Base-by-base conservation (phyloP, 2,797 vertebrate genomes). In the Chelmon rostratus region DNA sequence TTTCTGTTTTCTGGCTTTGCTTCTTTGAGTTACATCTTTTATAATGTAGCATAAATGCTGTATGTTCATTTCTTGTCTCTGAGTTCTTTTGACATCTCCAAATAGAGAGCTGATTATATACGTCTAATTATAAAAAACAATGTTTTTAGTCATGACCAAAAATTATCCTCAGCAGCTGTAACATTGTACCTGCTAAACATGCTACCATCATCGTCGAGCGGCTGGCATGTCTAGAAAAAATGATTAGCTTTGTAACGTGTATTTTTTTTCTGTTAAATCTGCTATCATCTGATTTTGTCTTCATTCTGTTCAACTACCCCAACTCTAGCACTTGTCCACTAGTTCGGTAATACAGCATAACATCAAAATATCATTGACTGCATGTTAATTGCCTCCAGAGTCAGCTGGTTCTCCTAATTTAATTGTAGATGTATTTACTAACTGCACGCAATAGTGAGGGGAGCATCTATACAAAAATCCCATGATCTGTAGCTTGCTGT, bases 401-500 rank as follows among this genome's bases (percentile, higher is more conserved):
- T 28, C 28, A 28, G 28, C 28, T n/a, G n/a, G n/a, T n/a, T n/a
- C n/a, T n/a, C n/a, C n/a, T n/a, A n/a, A n/a, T n/a, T n/a, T n/a
- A n/a, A n/a, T n/a, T n/a, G n/a, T n/a, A n/a, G 28, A 28, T n/a
- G 15, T 38, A 25, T 28, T 57, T 10, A 12, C 5, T 68, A 8
- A 62, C 28, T 42, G n/a, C 8, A 28, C 28, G 28, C 28, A 28
- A 28, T 28, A 42, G 40, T 13, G n/a, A 33, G 46, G 8, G 23
- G 18, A 40, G 8, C 16, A 40, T 35, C 9, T 19, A 13, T 53
- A 57, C 19, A 62, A 58, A 13, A 71, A 68, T 33, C 16, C 68
- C 63, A 67, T 71, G 23, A 70, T 35, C 8, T 54, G 38, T 47
- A 12, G 8, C n/a, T 62, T 57, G 31, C 49, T 61, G 25, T 21